phyloP scores from a whole-genome alignment of 2,113 vertebrate species.

The Ramphastos sulfuratus region DNA sequence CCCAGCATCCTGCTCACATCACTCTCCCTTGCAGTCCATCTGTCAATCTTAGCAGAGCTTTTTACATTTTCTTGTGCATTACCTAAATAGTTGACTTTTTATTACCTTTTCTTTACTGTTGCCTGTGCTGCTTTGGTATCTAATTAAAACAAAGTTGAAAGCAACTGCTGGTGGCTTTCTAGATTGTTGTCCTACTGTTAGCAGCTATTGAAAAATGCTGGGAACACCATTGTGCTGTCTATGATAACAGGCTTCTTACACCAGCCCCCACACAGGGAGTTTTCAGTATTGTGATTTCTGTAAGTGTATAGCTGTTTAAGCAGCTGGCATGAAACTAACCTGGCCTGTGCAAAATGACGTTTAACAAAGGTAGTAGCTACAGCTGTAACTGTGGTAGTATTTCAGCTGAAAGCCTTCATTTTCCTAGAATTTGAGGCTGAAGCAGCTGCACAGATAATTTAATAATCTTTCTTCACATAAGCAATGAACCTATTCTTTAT shows the following conservation, averaged over 20 bases:
- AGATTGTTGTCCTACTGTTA: constrained; percentile 18
- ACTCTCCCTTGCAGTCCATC: background rate
- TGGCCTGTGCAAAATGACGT: background rate
- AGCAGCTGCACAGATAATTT: background rate
- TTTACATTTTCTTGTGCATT: background rate
- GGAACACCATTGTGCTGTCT: constrained; percentile 28
- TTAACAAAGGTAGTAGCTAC: background rate
- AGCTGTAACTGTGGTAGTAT: background rate
- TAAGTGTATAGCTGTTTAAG: background rate
- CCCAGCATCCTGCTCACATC: fast-evolving
- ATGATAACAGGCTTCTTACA: constrained; percentile 10
- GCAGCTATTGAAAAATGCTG: constrained; percentile 33
- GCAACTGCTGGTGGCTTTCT: background rate
- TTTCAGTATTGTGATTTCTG: constrained; percentile 9
- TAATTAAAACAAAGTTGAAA: constrained; percentile 14
- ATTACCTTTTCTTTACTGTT: background rate
- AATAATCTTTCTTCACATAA: background rate
- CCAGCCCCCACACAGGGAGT: background rate
- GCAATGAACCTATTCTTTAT: background rate
- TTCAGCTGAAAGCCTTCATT: background rate
- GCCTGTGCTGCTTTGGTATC: background rate
- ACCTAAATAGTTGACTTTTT: background rate
- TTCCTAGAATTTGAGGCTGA: background rate
- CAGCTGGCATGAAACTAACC: background rate
- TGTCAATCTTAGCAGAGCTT: background rate